Evolutionary conservation across 2,888 invertebrate genomes (phyloP), one percentile per base, ranked within the genome.

Genomic region (Cynaeus angustus): DNA sequence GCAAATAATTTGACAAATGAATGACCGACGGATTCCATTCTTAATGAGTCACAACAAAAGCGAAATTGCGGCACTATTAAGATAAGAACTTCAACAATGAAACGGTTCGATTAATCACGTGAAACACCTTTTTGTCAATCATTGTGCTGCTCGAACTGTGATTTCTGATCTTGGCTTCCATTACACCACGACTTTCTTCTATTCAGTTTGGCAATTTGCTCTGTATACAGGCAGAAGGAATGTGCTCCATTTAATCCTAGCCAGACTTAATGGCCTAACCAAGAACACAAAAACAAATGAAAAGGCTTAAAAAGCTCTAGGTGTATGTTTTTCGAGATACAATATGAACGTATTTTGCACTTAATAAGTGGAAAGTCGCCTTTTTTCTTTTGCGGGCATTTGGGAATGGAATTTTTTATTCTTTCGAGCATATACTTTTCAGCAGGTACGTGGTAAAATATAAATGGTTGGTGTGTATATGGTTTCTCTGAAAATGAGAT

Each of bases 1-100:
- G 33, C 37, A 53, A 53, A 53, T 53, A 53, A 53, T 53, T 53
- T 26, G 26, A 8, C 46, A 50, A 56, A 61, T 46, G 61, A 37
- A 50, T 37, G 61, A 61, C 37, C 48, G 50, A 21, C 61, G 48
- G 48, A 61, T 50, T 48, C 59, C 59, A 33, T 46, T 46, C 59
- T 13, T 28, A 59, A 46, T 59, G 59, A 59, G 46, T 59, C 59
- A 59, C 16, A 46, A 46, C 46, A 58, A 43, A 53, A 53, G 52
- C 37, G 37, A 37, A 37, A 37, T 37, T 37, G 37, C 37, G 7
- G 37, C 9, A 8, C n/a, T 2, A 8, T 8, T 30, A 2, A 37
- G 37, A 37, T 37, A 37, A 37, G n/a, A n/a, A 37, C 9, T n/a
- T 7, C 26, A 16, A 16, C 16, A 48, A 21, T 48, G 48, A 26